Evolutionary conservation across 2,797 vertebrate genomes (phyloP).

Genomic region (Pantherophis vulpinus): DNA sequence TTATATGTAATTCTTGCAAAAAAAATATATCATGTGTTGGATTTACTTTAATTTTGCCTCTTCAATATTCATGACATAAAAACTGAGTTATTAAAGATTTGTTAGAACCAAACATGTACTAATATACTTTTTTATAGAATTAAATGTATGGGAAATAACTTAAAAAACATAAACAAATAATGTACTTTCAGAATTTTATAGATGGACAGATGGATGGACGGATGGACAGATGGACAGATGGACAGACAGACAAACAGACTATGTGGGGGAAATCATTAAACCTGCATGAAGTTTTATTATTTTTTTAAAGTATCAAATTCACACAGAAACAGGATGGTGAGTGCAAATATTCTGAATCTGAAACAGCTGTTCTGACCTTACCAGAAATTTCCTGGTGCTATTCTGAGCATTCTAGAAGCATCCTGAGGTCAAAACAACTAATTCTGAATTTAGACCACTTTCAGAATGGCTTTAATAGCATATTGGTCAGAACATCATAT

Average conservation of each 20-base stretch:
- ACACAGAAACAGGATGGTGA: not conserved
- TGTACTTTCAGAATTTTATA: not conserved
- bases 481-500: not conserved
- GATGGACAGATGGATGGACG: not conserved
- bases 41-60: not conserved
- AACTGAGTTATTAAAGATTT: not conserved
- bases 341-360: not conserved
- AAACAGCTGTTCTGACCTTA: not conserved
- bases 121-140: not conserved
- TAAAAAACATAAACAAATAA: not conserved
- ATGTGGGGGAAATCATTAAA: not conserved
- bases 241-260: not conserved
- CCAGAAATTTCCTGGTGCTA: not conserved
- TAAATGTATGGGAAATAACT: not conserved
- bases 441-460: not conserved
- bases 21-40: not conserved
- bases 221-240: fast-evolving
- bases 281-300: too few species aligned
- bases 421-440: not conserved
- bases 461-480: not conserved
- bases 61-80: not conserved
- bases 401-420: not conserved
- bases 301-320: not conserved
- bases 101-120: not conserved
- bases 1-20: not conserved